Evolutionary conservation across 2,113 vertebrate genomes (phyloP), one percentile per base, ranked within the genome.

Genomic region (Hippocampus comes): DNA sequence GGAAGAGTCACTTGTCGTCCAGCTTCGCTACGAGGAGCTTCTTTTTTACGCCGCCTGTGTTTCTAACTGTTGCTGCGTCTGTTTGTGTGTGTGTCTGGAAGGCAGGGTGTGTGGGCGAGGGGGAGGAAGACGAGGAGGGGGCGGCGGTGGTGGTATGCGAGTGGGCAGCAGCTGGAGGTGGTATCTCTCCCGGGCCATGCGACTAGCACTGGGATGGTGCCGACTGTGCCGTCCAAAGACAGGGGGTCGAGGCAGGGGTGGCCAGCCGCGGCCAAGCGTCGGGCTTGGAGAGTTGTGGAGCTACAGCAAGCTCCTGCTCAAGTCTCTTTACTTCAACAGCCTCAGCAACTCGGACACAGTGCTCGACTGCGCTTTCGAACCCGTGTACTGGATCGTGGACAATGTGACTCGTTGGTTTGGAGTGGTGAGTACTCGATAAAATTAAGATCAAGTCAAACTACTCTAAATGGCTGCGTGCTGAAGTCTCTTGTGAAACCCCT

Each of bases 301-400:
- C 66, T 98, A 99, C 1, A 84, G 91, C 78, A 93, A 81, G 66
- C 91, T 99, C 78, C 93, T 97, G 73, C 88, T 95, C 55, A 93
- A 79, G 41, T 99, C 96, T 0, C 88, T 98, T 65, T 89, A 94
- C 74, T 96, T 92, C 92, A 99, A 98, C 86, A 94, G 93, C 83
- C 95, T 97, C 72, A 94, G 84, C 79, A 92, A 96, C 76, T 82
- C 93, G 0, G 97, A 99, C 63, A 94, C 95, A 0, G 85, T 94
- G 67, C 90, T 99, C 0, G 97, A 99, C 82, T 95, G 95, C 1
- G 92, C 94, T 57, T 99, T 99, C 0, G 97, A 99, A 74, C 97
- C 97, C 0, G 20, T 99, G 71, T 99, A 97, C 92, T 99, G 97
- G 97, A 91, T 98, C 48, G 97, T 99, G 84, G 97, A 99, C 89